Percentiles rank a stretch among this genome's conserved stretches.
Evolutionary conservation across 2,888 invertebrate genomes (phyloP).

Genomic region (Drosophila anceps): DNA sequence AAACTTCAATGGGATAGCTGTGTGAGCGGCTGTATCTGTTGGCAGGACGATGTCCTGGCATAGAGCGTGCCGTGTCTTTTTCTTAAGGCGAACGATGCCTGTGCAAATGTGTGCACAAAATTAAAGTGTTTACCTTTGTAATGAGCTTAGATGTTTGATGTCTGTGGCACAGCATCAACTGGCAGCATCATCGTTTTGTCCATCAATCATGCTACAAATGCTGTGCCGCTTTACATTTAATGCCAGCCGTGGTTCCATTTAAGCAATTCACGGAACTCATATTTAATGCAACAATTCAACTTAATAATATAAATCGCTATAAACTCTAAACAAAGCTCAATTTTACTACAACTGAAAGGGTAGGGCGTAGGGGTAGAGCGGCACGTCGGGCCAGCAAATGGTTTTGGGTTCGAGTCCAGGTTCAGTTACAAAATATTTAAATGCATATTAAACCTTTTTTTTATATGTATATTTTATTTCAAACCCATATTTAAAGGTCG

Average conservation of each 20-base stretch:
- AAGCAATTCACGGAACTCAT: not conserved
- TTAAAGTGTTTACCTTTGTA: constrained; percentile 56
- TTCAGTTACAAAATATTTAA: not conserved
- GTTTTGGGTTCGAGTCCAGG: not conserved
- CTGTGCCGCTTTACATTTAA: not conserved
- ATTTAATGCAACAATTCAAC: not conserved
- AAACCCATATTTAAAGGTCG: not conserved
- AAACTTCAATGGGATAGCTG: constrained; percentile 3
- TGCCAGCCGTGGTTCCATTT: not conserved
- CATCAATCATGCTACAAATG: constrained; percentile 54
- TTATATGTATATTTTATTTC: not conserved
- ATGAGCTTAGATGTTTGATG: constrained; percentile 46
- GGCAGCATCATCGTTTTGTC: not conserved
- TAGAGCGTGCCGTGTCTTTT: not conserved
- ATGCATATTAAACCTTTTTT: not conserved
- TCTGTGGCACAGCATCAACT: not conserved
- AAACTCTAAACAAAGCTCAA: not conserved
- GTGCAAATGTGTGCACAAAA: constrained; percentile 51
- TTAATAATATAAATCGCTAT: not conserved
- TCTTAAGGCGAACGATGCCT: constrained; percentile 9
- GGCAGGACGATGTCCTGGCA: constrained; percentile 15
- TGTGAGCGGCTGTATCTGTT: not conserved
- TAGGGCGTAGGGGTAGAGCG: not conserved
- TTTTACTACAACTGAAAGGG: not conserved
- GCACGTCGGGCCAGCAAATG: too few relatives aligned